Evolutionary conservation across 2,797 vertebrate species (phyloP), one percentile per base, ranked within the genome.

Genomic region (Fringilla coelebs): DNA sequence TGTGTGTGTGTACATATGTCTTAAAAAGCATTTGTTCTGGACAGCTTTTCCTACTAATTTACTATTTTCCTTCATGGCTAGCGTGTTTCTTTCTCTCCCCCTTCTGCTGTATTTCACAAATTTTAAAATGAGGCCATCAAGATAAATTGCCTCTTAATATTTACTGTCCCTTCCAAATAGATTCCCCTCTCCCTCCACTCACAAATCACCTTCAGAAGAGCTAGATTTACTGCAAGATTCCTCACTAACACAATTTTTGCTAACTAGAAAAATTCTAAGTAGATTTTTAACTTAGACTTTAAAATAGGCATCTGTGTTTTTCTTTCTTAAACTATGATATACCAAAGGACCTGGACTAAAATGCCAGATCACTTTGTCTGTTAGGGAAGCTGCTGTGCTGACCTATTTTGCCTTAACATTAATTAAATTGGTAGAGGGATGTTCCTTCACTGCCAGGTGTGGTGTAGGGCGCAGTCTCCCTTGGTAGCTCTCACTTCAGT

Each of bases 141-240:
- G n/a, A 68, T 17, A 17, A 71, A 31, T 41, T 86, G 32, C 10
- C 18, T 74, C 82, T 82, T 78, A 55, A 31, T 54, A 4, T 52
- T 74, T 77, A 19, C 5, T 36, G 17, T 58, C 28, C 34, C 9
- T 67, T 74, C 31, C 61, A 58, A 77, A 52, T 22, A 55, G 22
- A 16, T n/a, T 45, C 25, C 11, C 11, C 17, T 7, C 1, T 61
- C 0, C 2, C 5, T 5, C 41, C 34, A 43, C 55, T 49, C 63
- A 61, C 13, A 52, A 32, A 9, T 34, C 21, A 40, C 25, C 36
- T 51, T 70, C 51, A 60, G 31, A 84, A 78, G n/a, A 92, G 13
- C 34, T 45, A n/a, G 8, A 45, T 57, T 84, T 85, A 40, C 67
- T 77, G 43, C 9, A n/a, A 11, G 10, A 32, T 15, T 51, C 19